These are phyloP conservation scores for Gadus macrocephalus DNA, from an alignment of 2,113 vertebrate species.

Conservation along the genomic window DNA sequence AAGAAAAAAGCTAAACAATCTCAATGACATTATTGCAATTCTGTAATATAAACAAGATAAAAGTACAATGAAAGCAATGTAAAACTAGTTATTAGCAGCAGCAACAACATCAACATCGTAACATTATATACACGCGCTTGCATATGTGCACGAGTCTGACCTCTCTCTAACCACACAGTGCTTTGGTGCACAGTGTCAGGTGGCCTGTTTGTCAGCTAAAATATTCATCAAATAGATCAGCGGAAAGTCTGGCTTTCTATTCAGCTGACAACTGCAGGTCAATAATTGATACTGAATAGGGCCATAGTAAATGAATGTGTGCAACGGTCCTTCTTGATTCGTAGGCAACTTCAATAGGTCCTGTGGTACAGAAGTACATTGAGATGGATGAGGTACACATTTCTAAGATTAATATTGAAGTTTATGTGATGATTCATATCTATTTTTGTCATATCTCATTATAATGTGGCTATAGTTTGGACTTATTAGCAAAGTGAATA, in stretches of 20 bases:
- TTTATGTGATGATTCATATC: neutral
- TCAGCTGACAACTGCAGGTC: slow-evolving; percentile 57
- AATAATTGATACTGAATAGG: slow-evolving; percentile 61
- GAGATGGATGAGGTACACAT: too few species aligned
- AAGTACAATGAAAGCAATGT: too few species aligned
- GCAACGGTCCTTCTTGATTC: slow-evolving; percentile 42
- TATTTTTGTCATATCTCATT: slow-evolving; percentile 23
- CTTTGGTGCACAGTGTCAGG: slow-evolving; percentile 52
- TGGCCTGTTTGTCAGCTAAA: slow-evolving; percentile 67
- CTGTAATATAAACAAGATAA: too few species aligned
- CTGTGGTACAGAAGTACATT: slow-evolving; percentile 31
- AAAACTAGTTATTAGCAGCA: neutral
- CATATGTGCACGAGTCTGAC: slow-evolving; percentile 16
- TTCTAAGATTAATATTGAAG: slow-evolving; percentile 38
- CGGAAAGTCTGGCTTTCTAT: slow-evolving; percentile 67
- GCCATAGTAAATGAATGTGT: slow-evolving; percentile 40
- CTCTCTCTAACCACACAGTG: slow-evolving; percentile 50
- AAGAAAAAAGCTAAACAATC: too few species aligned
- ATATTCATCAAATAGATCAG: slow-evolving; percentile 71
- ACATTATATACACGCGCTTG: neutral
- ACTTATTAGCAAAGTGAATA: too few species aligned
- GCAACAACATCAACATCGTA: neutral
- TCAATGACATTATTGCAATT: too few species aligned
- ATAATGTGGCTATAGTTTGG: too few species aligned
- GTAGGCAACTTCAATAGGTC: slow-evolving; percentile 57